Evolutionary conservation across 2,797 vertebrate genomes (phyloP), one percentile per base, ranked within the genome.

Genomic region (Toxotes lorentzi): DNA sequence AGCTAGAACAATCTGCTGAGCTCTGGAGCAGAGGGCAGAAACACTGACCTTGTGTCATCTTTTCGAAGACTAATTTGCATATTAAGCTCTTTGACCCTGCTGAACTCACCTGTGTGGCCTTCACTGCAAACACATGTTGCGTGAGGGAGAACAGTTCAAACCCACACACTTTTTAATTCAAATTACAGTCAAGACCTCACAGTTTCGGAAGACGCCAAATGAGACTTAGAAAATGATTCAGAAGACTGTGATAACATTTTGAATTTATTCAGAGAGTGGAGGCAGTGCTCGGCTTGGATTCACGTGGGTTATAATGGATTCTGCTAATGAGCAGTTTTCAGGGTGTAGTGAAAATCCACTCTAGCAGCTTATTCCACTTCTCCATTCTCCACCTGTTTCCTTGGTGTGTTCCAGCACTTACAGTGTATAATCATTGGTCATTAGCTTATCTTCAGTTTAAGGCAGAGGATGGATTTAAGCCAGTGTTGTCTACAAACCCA

Each of bases 11-110:
- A 45, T 12, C 35, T n/a, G 10, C 1, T 7, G 30, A 9, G 48
- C 50, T 0, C 10, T 13, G 38, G 17, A 7, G 43, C 27, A 13
- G 16, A 78, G 19, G 65, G 24, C 43, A 63, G 43, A 63, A 19
- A 40, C 3, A 2, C 23, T 48, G 50, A 74, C 41, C 19, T 66
- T 16, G 34, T 51, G 57, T 71, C 57, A 21, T 59, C 59, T 35
- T 68, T 73, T 47, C 32, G 24, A 5, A 65, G 35, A 43, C 21
- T 1, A 51, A 63, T 59, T 32, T 1, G 1, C 43, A 41, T 57
- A n/a, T 5, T 4, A 50, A 58, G 40, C 51, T 45, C 6, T 57
- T 13, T 71, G 48, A 56, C 59, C 12, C 45, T 1, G 4, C 35
- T 65, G 38, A 64, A 1, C 65, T 76, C 13, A 58, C 23, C 57